phyloP scores from a whole-genome alignment of 2,797 vertebrate species.

The Molossus molossus region DNA sequence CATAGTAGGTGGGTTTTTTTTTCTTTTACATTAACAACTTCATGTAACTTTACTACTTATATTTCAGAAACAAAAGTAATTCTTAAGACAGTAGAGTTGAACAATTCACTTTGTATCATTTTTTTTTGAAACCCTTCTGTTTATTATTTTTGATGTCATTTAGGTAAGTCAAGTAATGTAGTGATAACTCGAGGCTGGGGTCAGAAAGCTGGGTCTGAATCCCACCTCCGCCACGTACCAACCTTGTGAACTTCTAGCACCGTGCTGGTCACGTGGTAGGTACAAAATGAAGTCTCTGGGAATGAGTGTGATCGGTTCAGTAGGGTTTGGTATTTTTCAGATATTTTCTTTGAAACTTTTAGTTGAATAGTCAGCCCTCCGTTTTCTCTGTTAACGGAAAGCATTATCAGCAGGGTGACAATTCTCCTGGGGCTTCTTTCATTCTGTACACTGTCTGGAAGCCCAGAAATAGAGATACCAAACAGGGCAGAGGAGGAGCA shows the following conservation, averaged over 20 bases:
- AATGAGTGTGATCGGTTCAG: neutral
- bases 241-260: neutral
- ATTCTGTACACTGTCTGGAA: neutral
- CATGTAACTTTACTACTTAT: neutral
- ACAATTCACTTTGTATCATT: slow-evolving; percentile 19
- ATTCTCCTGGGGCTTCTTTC: neutral
- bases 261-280: neutral
- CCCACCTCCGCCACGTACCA: neutral
- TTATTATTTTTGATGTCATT: neutral
- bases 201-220: neutral
- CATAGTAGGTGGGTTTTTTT: neutral
- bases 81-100: slow-evolving; percentile 17
- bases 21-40: slow-evolving; percentile 38
- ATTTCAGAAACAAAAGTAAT: too few species aligned
- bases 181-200: neutral
- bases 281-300: neutral
- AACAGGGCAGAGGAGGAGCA: neutral
- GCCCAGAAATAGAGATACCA: slow-evolving; percentile 54
- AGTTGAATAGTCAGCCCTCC: neutral
- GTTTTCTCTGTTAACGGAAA: slow-evolving; percentile 12
- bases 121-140: neutral
- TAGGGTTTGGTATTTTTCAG: neutral
- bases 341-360: slow-evolving; percentile 1
- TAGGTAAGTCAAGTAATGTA: neutral
- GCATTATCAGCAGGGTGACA: slow-evolving; percentile 10